A percentile compares a stretch with the other conserved stretches of the same genome.
These are phyloP conservation scores for Steromphala cineraria DNA, from an alignment of 2,888 invertebrate genomes.

Conservation along the genomic window DNA sequence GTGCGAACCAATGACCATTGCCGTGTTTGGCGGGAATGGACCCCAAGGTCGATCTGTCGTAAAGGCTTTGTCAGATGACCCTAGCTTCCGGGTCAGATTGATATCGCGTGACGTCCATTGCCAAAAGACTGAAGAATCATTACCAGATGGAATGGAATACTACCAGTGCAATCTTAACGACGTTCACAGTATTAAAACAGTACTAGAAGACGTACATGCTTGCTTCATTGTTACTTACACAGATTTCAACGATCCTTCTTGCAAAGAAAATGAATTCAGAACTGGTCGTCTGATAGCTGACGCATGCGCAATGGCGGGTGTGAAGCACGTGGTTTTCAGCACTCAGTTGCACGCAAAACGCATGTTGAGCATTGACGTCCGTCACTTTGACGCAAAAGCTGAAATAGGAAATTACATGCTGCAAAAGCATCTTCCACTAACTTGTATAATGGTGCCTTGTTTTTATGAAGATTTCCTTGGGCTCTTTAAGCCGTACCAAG, in stretches of 20 bases:
- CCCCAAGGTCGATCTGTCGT: slow-evolving; percentile 63
- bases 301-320: slow-evolving; percentile 53
- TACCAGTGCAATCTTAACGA: slow-evolving; percentile 53
- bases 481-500: slow-evolving; percentile 43
- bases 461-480: slow-evolving; percentile 65
- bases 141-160: slow-evolving; percentile 41
- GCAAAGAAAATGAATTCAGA: slow-evolving; percentile 59
- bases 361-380: slow-evolving; percentile 60
- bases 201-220: slow-evolving; percentile 38
- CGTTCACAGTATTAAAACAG: slow-evolving; percentile 25
- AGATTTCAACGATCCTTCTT: slow-evolving; percentile 58
- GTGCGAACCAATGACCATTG: slow-evolving; percentile 44
- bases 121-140: slow-evolving; percentile 46
- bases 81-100: slow-evolving; percentile 55
- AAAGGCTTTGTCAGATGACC: slow-evolving; percentile 48
- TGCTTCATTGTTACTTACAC: slow-evolving; percentile 66
- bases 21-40: slow-evolving; percentile 64
- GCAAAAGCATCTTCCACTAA: slow-evolving; percentile 56
- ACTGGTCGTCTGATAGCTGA: slow-evolving; percentile 66
- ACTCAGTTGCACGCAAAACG: slow-evolving; percentile 65
- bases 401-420: slow-evolving; percentile 64
- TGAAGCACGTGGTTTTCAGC: slow-evolving; percentile 65
- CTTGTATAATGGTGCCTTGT: slow-evolving; percentile 64
- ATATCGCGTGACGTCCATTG: slow-evolving; percentile 51
- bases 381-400: slow-evolving; percentile 70